phyloP scores from a whole-genome alignment of 2,113 vertebrate species.

The Pangasianodon gigas region DNA sequence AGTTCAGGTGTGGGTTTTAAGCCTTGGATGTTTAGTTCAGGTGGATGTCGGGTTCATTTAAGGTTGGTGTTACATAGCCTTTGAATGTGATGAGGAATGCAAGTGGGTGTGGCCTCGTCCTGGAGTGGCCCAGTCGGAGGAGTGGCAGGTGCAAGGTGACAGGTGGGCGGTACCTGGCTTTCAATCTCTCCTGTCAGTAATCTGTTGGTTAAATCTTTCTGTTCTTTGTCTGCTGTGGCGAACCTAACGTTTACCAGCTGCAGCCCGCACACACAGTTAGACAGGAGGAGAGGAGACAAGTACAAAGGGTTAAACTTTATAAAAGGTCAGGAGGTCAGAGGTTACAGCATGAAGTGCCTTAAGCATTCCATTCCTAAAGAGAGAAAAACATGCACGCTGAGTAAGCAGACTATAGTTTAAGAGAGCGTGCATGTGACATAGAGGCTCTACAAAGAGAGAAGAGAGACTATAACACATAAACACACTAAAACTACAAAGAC shows the following conservation, averaged over 20 bases:
- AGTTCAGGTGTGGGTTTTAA: not conserved
- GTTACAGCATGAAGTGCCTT: slow-evolving; percentile 52
- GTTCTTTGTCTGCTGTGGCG: slow-evolving; percentile 97
- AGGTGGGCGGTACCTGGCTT: slow-evolving; percentile 88
- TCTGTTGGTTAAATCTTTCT: slow-evolving; percentile 99
- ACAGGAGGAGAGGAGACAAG: slow-evolving; percentile 50
- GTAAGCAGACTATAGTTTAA: slow-evolving; percentile 9
- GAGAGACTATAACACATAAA: slow-evolving; percentile 44
- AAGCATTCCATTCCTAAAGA: slow-evolving; percentile 54
- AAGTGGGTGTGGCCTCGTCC: slow-evolving; percentile 65
- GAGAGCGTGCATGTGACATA: slow-evolving; percentile 7
- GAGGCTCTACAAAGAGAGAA: slow-evolving; percentile 15
- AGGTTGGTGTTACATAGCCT: not conserved
- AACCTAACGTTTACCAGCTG: slow-evolving; percentile 97
- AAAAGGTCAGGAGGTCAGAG: slow-evolving; percentile 59
- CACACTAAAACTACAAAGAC: not conserved
- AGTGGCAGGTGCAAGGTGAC: slow-evolving; percentile 62
- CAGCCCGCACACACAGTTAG: slow-evolving; percentile 61
- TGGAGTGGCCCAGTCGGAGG: slow-evolving; percentile 74
- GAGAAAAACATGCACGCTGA: slow-evolving; percentile 64
- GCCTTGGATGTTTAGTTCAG: not conserved
- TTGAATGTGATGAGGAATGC: not conserved
- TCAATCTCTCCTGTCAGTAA: slow-evolving; percentile 99
- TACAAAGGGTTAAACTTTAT: slow-evolving; percentile 39
- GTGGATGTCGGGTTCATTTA: not conserved